Evolutionary conservation across 2,797 vertebrate species (phyloP).

Genomic region (Muscicapa comitata): DNA sequence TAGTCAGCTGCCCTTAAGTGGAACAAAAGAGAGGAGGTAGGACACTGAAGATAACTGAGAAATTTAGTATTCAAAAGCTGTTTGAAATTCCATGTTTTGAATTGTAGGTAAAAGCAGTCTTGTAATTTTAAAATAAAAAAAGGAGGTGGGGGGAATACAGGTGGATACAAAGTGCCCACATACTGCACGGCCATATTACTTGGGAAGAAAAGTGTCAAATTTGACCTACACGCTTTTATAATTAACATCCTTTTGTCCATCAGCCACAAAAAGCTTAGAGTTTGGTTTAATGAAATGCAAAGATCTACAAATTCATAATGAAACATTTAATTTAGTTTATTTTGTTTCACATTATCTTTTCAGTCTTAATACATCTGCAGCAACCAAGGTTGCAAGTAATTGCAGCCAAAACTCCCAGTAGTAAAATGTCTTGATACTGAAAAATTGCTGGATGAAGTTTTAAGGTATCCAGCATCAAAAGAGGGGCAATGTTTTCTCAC

Average conservation of each 20-base stretch:
- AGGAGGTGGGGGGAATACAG: accelerated
- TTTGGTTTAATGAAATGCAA: background rate
- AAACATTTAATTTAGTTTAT: background rate
- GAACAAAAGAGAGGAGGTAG: background rate
- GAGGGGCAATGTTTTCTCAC: background rate
- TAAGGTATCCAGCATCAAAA: background rate
- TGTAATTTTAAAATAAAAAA: background rate
- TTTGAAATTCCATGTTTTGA: background rate
- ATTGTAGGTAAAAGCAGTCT: background rate
- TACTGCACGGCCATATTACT: background rate
- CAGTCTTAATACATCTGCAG: background rate
- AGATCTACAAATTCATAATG: background rate
- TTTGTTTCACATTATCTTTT: background rate
- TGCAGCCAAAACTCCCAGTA: background rate
- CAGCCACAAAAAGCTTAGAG: background rate
- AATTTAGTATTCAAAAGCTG: background rate
- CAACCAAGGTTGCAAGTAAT: background rate
- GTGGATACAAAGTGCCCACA: background rate
- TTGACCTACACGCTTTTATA: background rate
- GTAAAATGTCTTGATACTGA: background rate
- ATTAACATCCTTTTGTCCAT: background rate
- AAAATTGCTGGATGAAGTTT: background rate
- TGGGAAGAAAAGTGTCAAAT: background rate
- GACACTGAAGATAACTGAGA: background rate
- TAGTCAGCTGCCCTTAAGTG: background rate